Evolutionary conservation across 2,113 vertebrate species (phyloP), one percentile per base, ranked within the genome.

Genomic region (Chiloscyllium plagiosum): DNA sequence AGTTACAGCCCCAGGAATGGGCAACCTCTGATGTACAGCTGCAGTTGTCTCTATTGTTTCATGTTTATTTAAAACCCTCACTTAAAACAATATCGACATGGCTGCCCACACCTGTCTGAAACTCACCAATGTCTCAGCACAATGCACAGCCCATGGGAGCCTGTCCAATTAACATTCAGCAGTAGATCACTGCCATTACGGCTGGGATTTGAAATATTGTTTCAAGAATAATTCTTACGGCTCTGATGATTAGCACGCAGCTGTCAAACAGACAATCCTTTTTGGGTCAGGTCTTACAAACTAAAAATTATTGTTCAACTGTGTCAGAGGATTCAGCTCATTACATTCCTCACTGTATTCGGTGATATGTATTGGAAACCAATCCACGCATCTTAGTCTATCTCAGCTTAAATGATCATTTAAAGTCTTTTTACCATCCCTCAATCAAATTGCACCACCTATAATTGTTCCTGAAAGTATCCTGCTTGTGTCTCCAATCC

Each of bases 11-110:
- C 22, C 94, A 52, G 94, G 3, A 95, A 95, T 72, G 69, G 94
- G 69, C 69, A 95, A 15, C 26, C 68, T 72, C 56, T 93, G 89
- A 68, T 68, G 89, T 93, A 6, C 33, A 72, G 68, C 68, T 76
- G 37, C 94, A 95, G 94, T 95, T 95, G 94, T 72, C 94, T 95
- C 93, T 95, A 72, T 95, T 95, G 94, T 95, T 72, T 95, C 94
- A 95, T 65, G 94, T 95, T 52, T 95, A 95, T 95, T 95, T 95
- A 95, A 70, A 72, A 72, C 94, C 42, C 69, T 95, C 94, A 95
- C 94, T 95, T 95, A 76, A 37, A 93, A 66, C 56, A 93, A 93
- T 93, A 61, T 93, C 7, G 15, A 42, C 37, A 42, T 37, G 33
- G 65, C 89, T 66, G 61, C 61, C 89, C 89, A 93, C 89, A 93